Evolutionary conservation across 1,140 invertebrate genomes (phyloP), one percentile per base, ranked within the genome.

Genomic region (Pygmarrhopalites habei): DNA sequence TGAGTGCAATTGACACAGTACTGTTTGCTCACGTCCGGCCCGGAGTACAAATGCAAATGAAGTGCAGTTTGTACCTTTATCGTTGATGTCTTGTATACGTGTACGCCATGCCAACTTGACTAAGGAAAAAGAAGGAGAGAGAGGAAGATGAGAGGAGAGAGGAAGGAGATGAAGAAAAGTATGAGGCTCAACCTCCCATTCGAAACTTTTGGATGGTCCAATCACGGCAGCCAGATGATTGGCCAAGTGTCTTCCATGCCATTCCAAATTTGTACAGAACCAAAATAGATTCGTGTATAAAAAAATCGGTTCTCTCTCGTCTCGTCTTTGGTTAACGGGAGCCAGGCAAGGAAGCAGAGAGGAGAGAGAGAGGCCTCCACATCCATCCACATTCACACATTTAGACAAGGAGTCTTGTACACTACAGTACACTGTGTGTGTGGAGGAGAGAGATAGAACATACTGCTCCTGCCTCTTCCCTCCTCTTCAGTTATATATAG

Each of bases 201-300:
- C 56, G 52, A 58, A 61, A 56, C 43, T 68, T 64, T 64, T 29
- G 53, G 56, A 68, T 51, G 63, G 62, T 62, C 66, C 69, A 66
- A 70, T 67, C 62, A 70, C 62, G 60, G 64, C 52, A 57, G 65
- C 64, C 62, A 67, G 64, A 71, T 71, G 69, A 68, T 71, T 71
- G 69, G 69, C 66, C 63, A 68, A 71, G 66, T 71, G 64, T 68
- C 66, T 66, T 68, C 68, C 69, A 71, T 71, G 69, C 66, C 69
- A 71, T 68, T 71, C 69, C 69, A 71, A 71, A 71, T 71, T 71
- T 71, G 69, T 71, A 59, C 66, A 68, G 66, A 63, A 57, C 69
- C 35, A 66, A 71, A 71, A 71, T 71, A 71, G 69, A 67, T 65
- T 55, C 26, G 51, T 29, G 53, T 64, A 39, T 60, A 64, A 65